phyloP scores from a whole-genome alignment of 2,113 vertebrate genomes.

The Pseudonaja textilis region DNA sequence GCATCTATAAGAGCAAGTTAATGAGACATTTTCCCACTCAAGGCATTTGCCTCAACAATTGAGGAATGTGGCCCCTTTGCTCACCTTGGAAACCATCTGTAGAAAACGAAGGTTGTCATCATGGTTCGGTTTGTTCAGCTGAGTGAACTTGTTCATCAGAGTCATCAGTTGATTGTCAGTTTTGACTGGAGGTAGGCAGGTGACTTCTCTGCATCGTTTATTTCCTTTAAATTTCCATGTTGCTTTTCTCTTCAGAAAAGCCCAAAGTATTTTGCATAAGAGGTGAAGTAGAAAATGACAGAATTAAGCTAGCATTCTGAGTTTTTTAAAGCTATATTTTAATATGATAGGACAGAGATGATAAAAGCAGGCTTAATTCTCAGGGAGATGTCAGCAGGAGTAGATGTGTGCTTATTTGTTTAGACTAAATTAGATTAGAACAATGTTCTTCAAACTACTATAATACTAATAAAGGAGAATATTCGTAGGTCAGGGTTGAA shows the following conservation, averaged over 20 bases:
- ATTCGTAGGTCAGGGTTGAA: too few relatives aligned
- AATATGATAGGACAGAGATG: not conserved
- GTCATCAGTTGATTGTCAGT: not conserved
- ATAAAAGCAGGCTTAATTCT: not conserved
- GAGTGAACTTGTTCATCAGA: not conserved
- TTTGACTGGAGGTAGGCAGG: not conserved
- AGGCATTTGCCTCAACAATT: not conserved
- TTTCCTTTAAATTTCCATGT: not conserved
- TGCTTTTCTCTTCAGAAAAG: not conserved
- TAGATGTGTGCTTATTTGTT: not conserved
- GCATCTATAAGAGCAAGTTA: not conserved
- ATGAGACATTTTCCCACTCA: not conserved
- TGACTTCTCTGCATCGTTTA: not conserved
- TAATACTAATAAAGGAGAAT: too few relatives aligned
- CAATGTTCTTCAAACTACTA: not conserved
- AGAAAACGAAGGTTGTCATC: not conserved
- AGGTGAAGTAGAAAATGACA: not conserved
- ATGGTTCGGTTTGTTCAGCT: not conserved
- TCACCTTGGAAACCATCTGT: not conserved
- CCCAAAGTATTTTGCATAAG: not conserved
- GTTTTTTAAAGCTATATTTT: not conserved
- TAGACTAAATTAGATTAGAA: not conserved
- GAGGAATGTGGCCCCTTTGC: not conserved
- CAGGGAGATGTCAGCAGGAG: not conserved
- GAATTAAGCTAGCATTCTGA: not conserved